These are phyloP conservation scores for Elmis aenea DNA, from an alignment of 2,888 invertebrate species.

Conservation along the genomic window DNA sequence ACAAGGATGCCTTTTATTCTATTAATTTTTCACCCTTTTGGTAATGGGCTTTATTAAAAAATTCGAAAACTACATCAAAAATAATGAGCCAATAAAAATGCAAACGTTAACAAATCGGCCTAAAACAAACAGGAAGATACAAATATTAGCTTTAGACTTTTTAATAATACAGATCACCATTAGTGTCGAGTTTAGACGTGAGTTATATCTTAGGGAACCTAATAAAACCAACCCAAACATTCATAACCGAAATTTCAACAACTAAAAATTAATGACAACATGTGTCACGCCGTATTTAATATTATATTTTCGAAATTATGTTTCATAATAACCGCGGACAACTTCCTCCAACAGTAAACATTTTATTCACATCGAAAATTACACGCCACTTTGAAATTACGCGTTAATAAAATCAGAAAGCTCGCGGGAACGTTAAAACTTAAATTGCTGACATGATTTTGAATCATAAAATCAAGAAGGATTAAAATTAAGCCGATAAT, in stretches of 20 bases:
- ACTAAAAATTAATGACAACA: background rate
- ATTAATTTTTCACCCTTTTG: no score
- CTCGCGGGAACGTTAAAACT: no score
- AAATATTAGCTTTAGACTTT: constrained; percentile 35
- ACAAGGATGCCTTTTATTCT: no score
- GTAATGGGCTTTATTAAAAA: no score
- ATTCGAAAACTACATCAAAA: no score
- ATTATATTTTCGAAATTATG: no score
- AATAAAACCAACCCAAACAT: constrained; percentile 11
- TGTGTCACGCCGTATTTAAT: no score
- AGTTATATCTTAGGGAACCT: constrained; percentile 26
- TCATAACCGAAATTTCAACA: background rate
- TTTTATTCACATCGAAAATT: no score
- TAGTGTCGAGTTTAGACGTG: constrained; percentile 30
- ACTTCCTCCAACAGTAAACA: no score
- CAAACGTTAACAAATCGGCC: constrained; percentile 31
- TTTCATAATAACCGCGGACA: no score
- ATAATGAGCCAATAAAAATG: constrained; percentile 40
- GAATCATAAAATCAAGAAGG: constrained; percentile 19
- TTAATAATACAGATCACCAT: constrained; percentile 33
- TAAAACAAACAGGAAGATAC: constrained; percentile 39
- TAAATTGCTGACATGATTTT: constrained; percentile 20
- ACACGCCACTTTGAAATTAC: background rate
- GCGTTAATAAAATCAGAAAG: no score
- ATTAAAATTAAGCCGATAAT: constrained; percentile 17